Base-by-base conservation (phyloP, 2,113 vertebrate genomes). In the Nestor notabilis region DNA sequence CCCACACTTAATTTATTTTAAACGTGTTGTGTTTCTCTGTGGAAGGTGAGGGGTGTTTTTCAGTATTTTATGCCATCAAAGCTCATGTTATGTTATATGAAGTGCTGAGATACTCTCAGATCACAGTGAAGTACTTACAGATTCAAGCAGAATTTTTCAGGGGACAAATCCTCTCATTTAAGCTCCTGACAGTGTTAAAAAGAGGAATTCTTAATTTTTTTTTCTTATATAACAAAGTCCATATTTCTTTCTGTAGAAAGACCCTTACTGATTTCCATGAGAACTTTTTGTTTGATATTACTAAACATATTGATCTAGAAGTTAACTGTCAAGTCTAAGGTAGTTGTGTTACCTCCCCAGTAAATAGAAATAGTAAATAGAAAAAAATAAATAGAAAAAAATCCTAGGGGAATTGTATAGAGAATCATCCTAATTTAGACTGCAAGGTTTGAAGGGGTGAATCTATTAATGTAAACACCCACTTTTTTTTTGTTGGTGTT, bases 1-100 rank as follows among this genome's bases (percentile, higher is more conserved):
- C 33, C 61, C 50, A 87, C 84, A 61, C 61, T 86, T 86, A 88
- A 96, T 92, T 93, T 95, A 77, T 83, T 97, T 96, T 60, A 93
- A 89, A 83, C 70, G 1, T 50, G 25, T 84, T 95, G 41, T 77
- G 39, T 76, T 89, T 96, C 81, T 91, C 25, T 37, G 33, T 25
- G 33, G 86, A 93, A 92, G 39, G 29, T 87, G 69, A 84, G 53
- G 52, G 44, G 23, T 68, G 25, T 52, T 90, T 93, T 90, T 81
- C n/a, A 49, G 44, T 37, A 50, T 84, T 94, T 77, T 72, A 69
- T 72, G 44, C 69, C 19, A 27, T 82, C 37, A 53, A 93, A 37
- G 29, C 43, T 90, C 29, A 14, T 86, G 76, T 68, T 50, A 33
- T n/a, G 13, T 87, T 89, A 27, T 52, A 83, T 17, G 65, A 78